A percentile compares a stretch with the other conserved stretches of the same genome.
phyloP scores from a whole-genome alignment of 30 jellyfish, hydroid and myxozoan species.

The Aurelia aurita complex sp. Pacific region DNA sequence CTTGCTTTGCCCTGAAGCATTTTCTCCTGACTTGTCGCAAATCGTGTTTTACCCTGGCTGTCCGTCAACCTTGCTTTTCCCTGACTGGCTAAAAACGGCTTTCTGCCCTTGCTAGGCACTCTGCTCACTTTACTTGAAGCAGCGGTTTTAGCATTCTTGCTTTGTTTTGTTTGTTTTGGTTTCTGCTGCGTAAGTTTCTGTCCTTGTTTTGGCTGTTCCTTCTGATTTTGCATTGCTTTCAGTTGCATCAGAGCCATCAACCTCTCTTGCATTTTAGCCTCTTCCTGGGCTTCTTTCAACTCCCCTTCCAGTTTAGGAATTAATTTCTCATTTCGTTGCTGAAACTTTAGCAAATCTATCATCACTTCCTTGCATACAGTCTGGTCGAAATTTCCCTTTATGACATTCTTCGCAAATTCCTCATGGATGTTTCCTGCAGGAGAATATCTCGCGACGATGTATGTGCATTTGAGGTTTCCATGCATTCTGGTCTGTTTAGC shows the following conservation, averaged over 20 bases:
- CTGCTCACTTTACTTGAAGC: neutral
- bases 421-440: constrained; percentile 93
- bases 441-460: constrained; percentile 92
- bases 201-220: constrained; percentile 19
- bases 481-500: constrained; percentile 98
- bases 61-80: neutral
- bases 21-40: neutral
- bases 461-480: constrained; percentile 90
- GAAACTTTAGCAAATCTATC: constrained; percentile 73
- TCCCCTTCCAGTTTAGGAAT: constrained; percentile 68
- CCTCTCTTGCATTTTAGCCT: constrained; percentile 49
- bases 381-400: constrained; percentile 69
- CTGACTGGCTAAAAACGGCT: neutral
- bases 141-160: constrained; percentile 2
- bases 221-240: constrained; percentile 50
- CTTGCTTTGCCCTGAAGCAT: too few relatives aligned
- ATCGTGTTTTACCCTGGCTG: neutral
- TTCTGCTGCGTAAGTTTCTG: constrained; percentile 19
- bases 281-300: constrained; percentile 48
- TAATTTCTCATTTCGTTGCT: constrained; percentile 79
- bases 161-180: neutral
- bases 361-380: constrained; percentile 71
- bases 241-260: constrained; percentile 49
- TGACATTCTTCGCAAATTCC: constrained; percentile 71
- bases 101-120: neutral